These are phyloP conservation scores for Drosophila sp. DNA, from an alignment of 1,140 invertebrate species.

Conservation along the genomic window DNA sequence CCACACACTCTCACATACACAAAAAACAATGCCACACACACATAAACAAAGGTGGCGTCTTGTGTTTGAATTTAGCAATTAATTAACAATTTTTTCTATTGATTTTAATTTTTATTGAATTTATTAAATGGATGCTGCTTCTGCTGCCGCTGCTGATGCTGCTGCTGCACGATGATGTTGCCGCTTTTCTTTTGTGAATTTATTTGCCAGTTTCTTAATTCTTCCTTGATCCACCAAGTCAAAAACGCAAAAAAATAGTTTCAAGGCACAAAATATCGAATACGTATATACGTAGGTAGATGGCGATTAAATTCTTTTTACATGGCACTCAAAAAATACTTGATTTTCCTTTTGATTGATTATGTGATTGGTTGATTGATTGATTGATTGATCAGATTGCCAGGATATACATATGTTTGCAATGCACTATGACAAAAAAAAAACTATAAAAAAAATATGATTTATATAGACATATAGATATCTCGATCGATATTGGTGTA, in stretches of 20 bases:
- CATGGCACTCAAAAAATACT: constrained; percentile 7
- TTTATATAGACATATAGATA: background rate
- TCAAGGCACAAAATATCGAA: background rate
- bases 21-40: background rate
- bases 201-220: background rate
- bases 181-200: background rate
- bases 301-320: background rate
- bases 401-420: background rate
- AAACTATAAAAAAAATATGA: background rate
- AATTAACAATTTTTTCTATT: constrained; percentile 33
- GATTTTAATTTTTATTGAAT: background rate
- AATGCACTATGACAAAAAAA: background rate
- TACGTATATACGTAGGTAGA: background rate
- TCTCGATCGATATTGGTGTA: no score
- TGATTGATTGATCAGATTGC: background rate
- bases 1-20: constrained; percentile 1
- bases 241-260: background rate
- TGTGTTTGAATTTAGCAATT: constrained; percentile 8
- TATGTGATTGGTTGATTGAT: background rate
- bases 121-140: background rate
- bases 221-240: constrained; percentile 1
- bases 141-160: background rate
- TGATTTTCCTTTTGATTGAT: background rate
- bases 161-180: background rate
- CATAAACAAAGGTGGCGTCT: constrained; percentile 8